A percentile compares a stretch with the other conserved stretches of the same genome.
These are phyloP conservation scores for Chironomus tepperi DNA, from an alignment of 1,140 invertebrate genomes.

Conservation along the genomic window DNA sequence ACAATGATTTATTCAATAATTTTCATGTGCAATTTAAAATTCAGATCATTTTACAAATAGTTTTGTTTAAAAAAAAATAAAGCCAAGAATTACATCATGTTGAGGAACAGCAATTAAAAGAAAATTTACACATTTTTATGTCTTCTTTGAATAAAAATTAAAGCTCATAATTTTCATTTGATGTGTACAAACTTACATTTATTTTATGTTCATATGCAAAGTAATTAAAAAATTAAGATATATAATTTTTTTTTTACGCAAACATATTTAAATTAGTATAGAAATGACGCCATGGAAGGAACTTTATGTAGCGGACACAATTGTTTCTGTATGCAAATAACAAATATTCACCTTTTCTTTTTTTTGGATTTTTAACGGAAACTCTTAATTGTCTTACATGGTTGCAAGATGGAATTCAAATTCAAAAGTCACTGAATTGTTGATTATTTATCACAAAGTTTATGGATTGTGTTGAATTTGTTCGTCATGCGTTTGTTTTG, in stretches of 20 bases:
- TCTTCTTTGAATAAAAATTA: background rate
- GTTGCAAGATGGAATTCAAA: too few relatives aligned
- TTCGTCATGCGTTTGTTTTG: too few relatives aligned
- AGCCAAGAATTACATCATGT: background rate
- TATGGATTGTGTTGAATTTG: too few relatives aligned
- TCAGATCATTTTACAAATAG: background rate
- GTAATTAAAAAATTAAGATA: background rate
- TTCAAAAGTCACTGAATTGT: too few relatives aligned
- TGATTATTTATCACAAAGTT: too few relatives aligned
- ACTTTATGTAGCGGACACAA: conserved; percentile 21
- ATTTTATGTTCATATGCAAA: background rate
- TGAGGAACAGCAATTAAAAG: background rate
- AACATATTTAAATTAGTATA: conserved; percentile 8
- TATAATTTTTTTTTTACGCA: background rate
- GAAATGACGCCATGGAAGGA: conserved; percentile 7
- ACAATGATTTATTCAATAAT: background rate
- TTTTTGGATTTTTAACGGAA: background rate
- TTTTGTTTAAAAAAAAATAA: background rate
- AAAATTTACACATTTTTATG: background rate
- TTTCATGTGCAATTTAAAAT: background rate
- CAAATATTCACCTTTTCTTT: too few relatives aligned
- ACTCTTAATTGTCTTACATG: too few relatives aligned
- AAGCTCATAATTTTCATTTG: conserved; percentile 2
- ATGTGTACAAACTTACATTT: background rate
- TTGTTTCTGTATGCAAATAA: conserved; percentile 11